phyloP scores from a whole-genome alignment of 2,888 invertebrate species.

The Drosophila limbata region DNA sequence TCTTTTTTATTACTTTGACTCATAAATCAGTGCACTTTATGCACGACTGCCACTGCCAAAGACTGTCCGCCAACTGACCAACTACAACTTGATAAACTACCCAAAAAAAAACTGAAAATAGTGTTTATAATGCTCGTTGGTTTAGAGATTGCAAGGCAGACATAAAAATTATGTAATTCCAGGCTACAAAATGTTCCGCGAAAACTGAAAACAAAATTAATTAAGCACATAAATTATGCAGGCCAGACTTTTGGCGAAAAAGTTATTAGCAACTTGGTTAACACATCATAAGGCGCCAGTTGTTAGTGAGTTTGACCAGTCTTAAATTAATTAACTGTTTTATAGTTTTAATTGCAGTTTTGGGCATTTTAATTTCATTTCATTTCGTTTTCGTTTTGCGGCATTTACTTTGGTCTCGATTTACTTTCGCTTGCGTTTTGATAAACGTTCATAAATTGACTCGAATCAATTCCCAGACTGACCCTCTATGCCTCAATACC shows the following conservation, averaged over 20 bases:
- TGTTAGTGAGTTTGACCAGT: constrained; percentile 27
- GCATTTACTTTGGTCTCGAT: background rate
- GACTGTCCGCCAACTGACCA: constrained; percentile 31
- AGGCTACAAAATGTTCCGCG: constrained; percentile 51
- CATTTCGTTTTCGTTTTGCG: constrained; percentile 3
- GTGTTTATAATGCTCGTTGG: constrained; percentile 42
- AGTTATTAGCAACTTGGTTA: constrained; percentile 74
- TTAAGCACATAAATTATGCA: constrained; percentile 78
- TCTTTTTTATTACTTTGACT: constrained; percentile 3
- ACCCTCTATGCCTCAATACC: background rate
- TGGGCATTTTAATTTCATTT: constrained; percentile 41
- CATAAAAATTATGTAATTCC: constrained; percentile 59
- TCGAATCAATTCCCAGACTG: constrained; percentile 34
- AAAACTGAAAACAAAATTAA: constrained; percentile 61
- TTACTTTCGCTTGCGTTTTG: constrained; percentile 66
- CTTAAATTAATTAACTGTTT: constrained; percentile 76
- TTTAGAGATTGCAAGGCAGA: constrained; percentile 27
- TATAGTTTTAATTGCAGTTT: constrained; percentile 72
- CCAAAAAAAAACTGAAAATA: constrained; percentile 10
- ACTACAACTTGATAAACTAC: constrained; percentile 25
- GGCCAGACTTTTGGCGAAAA: constrained; percentile 34
- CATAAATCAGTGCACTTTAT: constrained; percentile 57
- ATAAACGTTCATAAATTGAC: constrained; percentile 60
- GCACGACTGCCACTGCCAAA: constrained; percentile 46
- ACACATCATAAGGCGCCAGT: constrained; percentile 64